Evolutionary conservation across 2,113 vertebrate species (phyloP).

Genomic region (Corynorhinus townsendii): DNA sequence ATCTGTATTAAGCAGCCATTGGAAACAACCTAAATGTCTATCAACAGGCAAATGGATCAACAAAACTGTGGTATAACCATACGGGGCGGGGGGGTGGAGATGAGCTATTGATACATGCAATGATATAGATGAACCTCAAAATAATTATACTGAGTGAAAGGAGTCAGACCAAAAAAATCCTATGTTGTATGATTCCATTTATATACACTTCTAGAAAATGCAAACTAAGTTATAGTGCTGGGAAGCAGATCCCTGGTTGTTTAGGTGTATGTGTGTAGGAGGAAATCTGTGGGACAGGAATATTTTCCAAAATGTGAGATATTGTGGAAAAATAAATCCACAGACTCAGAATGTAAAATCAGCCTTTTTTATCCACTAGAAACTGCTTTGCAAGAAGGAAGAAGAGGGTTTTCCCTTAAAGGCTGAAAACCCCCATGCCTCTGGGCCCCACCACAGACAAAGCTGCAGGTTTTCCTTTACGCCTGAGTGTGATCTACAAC

Average conservation of each 20-base stretch:
- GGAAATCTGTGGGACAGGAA: not conserved
- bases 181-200: not conserved
- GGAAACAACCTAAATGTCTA: not conserved
- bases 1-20: not conserved
- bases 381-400: not conserved
- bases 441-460: not conserved
- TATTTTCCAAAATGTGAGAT: not conserved
- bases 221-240: not conserved
- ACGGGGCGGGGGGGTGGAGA: not conserved
- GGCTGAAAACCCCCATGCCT: not conserved
- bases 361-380: not conserved
- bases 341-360: not conserved
- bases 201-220: not conserved
- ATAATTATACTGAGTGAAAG: not conserved
- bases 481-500: not conserved
- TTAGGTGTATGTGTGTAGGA: not conserved
- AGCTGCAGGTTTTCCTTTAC: not conserved
- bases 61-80: not conserved
- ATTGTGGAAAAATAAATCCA: not conserved
- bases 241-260: not conserved
- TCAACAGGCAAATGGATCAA: not conserved
- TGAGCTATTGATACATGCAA: not conserved
- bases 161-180: not conserved
- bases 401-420: not conserved
- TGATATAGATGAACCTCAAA: not conserved